Evolutionary conservation across 2,888 invertebrate species (phyloP), one percentile per base, ranked within the genome.

Genomic region (Apamea sordens): DNA sequence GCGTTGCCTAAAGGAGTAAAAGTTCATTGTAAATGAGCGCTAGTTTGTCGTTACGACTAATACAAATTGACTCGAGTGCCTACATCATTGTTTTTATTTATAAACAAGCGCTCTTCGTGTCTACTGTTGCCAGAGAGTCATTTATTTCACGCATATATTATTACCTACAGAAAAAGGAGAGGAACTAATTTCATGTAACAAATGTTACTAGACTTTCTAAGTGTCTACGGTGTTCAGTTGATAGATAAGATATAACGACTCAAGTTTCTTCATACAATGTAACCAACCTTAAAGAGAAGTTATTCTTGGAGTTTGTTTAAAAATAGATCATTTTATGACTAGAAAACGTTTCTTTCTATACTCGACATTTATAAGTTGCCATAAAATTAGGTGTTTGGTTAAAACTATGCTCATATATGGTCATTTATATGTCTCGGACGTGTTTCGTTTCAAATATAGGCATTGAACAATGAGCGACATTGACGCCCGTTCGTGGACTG

Each of bases 401-500:
- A 72, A 82, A 85, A 50, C 44, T 59, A 44, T 28, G 73, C 41
- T 76, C 83, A 36, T 88, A 80, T 86, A 88, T 82, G 84, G 88
- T 77, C 83, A 88, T 89, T 90, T 88, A 90, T 88, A 85, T 87
- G 83, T 83, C 87, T 80, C 79, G 77, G 82, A 82, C 86, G 85
- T 89, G 88, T 92, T 91, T 90, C 89, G 85, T 89, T 92, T 91
- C 92, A 92, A 91, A 93, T 91, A 92, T 90, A 92, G 92, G 90
- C 91, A 92, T 87, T 86, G 90, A 89, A 94, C 94, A 94, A 94
- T 93, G 93, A 94, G 92, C 91, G 92, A 93, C 91, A 92, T 92
- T 93, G 94, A 95, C 92, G 93, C 91, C 90, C 88, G 65, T 88
- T 87, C 88, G 90, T 86, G 89, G 90, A 91, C 89, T 86, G 90